Percentiles rank a stretch among this genome's conserved stretches.
These are phyloP conservation scores for Cavia porcellus DNA, from an alignment of 2,113 vertebrate genomes.

Conservation along the genomic window DNA sequence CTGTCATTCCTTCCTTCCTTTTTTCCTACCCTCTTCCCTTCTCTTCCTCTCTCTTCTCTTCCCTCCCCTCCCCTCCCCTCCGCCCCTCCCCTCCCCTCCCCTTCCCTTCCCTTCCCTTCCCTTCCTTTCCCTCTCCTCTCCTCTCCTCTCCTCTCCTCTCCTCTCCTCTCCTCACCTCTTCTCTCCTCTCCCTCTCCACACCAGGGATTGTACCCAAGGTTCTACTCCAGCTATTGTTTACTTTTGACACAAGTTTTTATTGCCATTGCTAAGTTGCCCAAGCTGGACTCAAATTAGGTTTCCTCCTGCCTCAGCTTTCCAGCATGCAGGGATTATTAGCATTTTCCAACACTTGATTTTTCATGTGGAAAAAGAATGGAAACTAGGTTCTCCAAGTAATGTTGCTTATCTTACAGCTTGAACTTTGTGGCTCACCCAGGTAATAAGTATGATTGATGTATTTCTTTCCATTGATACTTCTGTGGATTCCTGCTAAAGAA, in stretches of 20 bases:
- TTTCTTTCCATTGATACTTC: neutral
- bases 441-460: neutral
- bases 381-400: neutral
- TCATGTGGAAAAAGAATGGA: neutral
- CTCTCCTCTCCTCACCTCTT: neutral
- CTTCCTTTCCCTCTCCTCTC: neutral
- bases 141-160: neutral
- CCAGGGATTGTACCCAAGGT: neutral
- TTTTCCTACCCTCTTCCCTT: neutral
- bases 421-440: neutral
- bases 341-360: neutral
- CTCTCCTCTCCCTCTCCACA: neutral
- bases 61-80: neutral
- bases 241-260: neutral
- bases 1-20: neutral
- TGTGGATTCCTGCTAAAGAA: neutral
- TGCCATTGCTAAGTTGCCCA: neutral
- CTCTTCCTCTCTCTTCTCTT: too few species aligned
- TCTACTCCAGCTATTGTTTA: neutral
- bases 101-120: rapidly evolving
- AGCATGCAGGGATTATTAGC: neutral
- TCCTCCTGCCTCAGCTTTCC: neutral
- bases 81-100: neutral
- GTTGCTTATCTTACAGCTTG: neutral
- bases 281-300: neutral